A percentile compares a stretch with the other conserved stretches of the same genome.
phyloP scores from a whole-genome alignment of 1,140 invertebrate species.

The Capitella teleta region DNA sequence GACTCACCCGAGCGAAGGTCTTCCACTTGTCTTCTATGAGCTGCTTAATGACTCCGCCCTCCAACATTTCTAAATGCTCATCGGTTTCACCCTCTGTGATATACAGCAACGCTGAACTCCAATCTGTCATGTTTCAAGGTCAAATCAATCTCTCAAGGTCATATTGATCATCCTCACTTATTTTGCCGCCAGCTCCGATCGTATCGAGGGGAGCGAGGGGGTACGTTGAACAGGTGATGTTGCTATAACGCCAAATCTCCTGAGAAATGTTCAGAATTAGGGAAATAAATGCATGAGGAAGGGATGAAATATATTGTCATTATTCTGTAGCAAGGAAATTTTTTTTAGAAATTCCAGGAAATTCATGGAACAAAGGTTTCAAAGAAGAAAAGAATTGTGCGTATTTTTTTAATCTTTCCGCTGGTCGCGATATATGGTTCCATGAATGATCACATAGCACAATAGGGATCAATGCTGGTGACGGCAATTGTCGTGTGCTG shows the following conservation, averaged over 20 bases:
- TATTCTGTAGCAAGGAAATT: too few species aligned
- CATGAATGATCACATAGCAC: too few species aligned
- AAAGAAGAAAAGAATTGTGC: too few species aligned
- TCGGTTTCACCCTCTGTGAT: conserved; percentile 90
- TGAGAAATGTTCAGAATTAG: too few species aligned
- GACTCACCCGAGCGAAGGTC: conserved; percentile 80
- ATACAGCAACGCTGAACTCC: conserved; percentile 95
- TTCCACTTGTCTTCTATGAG: conserved; percentile 99
- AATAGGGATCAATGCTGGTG: too few species aligned
- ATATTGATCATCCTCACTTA: conserved; percentile 58
- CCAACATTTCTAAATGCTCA: conserved; percentile 96
- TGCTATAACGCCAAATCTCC: conserved; percentile 98
- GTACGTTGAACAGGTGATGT: conserved; percentile 97
- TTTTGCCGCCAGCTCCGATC: conserved; percentile 79
- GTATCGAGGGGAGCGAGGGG: conserved; percentile 92
- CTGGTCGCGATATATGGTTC: too few species aligned
- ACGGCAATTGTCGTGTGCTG: too few species aligned
- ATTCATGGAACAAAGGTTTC: too few species aligned
- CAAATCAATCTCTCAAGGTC: not conserved
- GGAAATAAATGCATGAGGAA: too few species aligned
- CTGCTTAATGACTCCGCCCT: conserved; percentile 93
- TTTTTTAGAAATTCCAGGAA: too few species aligned
- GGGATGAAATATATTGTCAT: too few species aligned
- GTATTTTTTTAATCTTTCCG: too few species aligned
- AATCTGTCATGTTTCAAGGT: conserved; percentile 56